Conservation (phyloP, 2,888 invertebrate genomes). For the Nudaria mundana region DNA sequence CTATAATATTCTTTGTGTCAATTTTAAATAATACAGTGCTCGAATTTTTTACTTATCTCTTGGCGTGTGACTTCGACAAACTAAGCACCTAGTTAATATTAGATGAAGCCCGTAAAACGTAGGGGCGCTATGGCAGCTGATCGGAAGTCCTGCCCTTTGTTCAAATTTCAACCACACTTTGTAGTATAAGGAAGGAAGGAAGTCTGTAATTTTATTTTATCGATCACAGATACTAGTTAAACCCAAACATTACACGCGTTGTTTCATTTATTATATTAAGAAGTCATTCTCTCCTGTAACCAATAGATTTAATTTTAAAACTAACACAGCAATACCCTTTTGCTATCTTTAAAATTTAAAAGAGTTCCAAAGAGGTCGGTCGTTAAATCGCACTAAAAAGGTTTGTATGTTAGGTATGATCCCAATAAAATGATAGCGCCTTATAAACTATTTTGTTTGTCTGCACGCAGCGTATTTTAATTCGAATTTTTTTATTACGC, state of each 20-base stretch:
- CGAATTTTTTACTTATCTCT: constrained; percentile 37
- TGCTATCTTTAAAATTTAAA: too few species aligned
- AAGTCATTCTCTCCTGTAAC: too few species aligned
- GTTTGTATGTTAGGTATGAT: too few species aligned
- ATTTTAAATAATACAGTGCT: constrained; percentile 23
- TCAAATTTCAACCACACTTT: constrained; percentile 61
- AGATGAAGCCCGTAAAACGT: constrained; percentile 73
- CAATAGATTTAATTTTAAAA: too few species aligned
- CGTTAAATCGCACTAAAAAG: too few species aligned
- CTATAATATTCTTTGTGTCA: constrained; percentile 6
- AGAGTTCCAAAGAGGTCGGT: too few species aligned
- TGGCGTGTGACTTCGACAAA: constrained; percentile 42
- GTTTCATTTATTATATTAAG: too few species aligned
- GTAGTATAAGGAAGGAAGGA: constrained; percentile 64
- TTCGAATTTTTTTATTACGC: constrained; percentile 45
- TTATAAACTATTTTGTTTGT: constrained; percentile 23
- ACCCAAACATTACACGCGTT: too few species aligned
- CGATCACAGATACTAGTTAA: background rate
- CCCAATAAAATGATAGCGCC: constrained; percentile 8
- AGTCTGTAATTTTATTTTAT: constrained; percentile 34
- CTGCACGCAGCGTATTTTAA: constrained; percentile 13
- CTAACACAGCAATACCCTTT: too few species aligned
- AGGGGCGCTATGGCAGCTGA: constrained; percentile 76
- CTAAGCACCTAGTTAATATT: constrained; percentile 57
- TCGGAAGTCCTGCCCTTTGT: constrained; percentile 80